A percentile compares a stretch with the other conserved stretches of the same genome.
Conservation (phyloP, 2,888 invertebrate species). For the Agrotis exclamationis region DNA sequence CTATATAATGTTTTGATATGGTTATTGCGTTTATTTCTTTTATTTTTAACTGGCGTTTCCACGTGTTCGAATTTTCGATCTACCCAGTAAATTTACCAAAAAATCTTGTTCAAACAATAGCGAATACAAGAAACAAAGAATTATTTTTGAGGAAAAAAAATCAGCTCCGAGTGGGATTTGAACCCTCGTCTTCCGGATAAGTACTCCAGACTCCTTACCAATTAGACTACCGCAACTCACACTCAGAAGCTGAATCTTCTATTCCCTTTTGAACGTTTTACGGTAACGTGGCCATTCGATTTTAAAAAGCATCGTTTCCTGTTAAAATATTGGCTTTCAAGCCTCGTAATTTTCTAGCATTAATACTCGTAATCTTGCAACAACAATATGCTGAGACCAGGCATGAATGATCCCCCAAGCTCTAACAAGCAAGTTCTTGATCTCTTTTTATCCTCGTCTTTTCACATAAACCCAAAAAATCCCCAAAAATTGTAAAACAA, state of each 20-base stretch:
- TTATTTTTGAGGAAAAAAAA: too few relatives aligned
- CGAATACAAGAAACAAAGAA: too few relatives aligned
- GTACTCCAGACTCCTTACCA: too few relatives aligned
- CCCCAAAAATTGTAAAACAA: not conserved
- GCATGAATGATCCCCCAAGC: not conserved
- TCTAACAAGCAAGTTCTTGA: constrained; percentile 5
- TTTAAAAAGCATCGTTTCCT: not conserved
- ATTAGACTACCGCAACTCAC: too few relatives aligned
- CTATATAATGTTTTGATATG: not conserved
- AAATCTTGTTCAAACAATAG: too few relatives aligned
- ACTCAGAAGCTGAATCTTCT: too few relatives aligned
- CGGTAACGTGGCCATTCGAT: not conserved
- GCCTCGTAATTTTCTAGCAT: not conserved
- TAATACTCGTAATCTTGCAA: not conserved
- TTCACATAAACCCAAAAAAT: constrained; percentile 1
- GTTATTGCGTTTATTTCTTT: not conserved
- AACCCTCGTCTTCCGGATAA: too few relatives aligned
- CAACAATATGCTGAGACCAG: not conserved
- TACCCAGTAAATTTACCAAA: too few relatives aligned
- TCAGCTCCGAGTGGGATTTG: too few relatives aligned
- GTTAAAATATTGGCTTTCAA: not conserved
- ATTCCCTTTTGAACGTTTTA: too few relatives aligned
- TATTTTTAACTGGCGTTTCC: too few relatives aligned
- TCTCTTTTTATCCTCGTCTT: not conserved
- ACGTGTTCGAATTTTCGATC: too few relatives aligned